phyloP scores from a whole-genome alignment of 2,888 invertebrate genomes.

The Tryphoninae sp. region DNA sequence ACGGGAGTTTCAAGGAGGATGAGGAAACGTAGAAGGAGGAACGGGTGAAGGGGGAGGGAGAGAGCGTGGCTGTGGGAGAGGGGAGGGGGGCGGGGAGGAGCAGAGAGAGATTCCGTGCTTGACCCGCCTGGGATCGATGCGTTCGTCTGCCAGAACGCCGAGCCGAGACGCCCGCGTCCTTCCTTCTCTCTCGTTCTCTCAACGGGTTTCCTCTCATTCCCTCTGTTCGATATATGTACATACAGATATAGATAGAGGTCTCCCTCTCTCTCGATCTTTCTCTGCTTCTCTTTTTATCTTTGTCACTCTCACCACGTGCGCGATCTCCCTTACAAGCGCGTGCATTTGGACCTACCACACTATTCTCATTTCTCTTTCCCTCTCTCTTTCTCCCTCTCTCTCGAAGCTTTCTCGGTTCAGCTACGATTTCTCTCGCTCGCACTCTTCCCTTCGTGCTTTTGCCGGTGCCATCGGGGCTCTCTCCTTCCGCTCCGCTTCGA shows the following conservation, averaged over 20 bases:
- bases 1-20: conserved; percentile 47
- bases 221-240: conserved; percentile 36
- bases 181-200: conserved; percentile 70
- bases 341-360: conserved; percentile 59
- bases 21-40: conserved; percentile 24
- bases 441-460: conserved; percentile 63
- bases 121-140: conserved; percentile 82
- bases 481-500: conserved; percentile 74
- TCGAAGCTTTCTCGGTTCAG: conserved; percentile 63
- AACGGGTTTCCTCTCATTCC: conserved; percentile 30
- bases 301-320: conserved; percentile 48
- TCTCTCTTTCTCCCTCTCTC: conserved; percentile 61
- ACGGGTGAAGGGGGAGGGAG: conserved; percentile 33
- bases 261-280: conserved; percentile 36
- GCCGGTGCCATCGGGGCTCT: conserved; percentile 66
- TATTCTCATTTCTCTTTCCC: conserved; percentile 62
- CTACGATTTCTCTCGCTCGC: conserved; percentile 62
- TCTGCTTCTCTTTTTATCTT: conserved; percentile 48
- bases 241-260: background rate
- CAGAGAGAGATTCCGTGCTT: conserved; percentile 79
- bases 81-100: conserved; percentile 64
- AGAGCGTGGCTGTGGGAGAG: conserved; percentile 52
- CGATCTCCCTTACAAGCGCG: conserved; percentile 59
- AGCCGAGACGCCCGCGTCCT: conserved; percentile 79
- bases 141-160: conserved; percentile 81